These are phyloP conservation scores for Onychorhynchus coronatus DNA, from an alignment of 2,113 vertebrate species.

Conservation along the genomic window DNA sequence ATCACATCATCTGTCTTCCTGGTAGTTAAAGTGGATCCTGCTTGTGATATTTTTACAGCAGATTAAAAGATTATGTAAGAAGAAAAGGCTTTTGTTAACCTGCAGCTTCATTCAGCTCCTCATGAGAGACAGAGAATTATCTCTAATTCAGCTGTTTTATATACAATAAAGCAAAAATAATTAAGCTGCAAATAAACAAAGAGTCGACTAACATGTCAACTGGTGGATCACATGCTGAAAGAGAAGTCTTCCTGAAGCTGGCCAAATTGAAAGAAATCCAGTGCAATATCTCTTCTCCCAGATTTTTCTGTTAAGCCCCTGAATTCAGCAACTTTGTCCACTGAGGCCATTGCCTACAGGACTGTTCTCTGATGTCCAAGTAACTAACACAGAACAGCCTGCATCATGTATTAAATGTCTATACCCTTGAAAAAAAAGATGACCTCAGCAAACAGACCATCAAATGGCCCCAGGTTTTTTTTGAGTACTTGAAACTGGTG, in stretches of 20 bases:
- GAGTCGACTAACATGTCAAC: not conserved
- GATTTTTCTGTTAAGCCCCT: not conserved
- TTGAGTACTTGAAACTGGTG: not conserved
- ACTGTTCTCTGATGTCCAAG: not conserved
- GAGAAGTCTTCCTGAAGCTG: not conserved
- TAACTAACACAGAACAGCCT: not conserved
- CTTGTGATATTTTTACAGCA: not conserved
- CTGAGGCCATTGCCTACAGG: not conserved
- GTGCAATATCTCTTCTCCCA: rapidly evolving
- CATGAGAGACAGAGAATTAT: not conserved
- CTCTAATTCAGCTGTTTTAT: not conserved
- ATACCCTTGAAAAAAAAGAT: not conserved
- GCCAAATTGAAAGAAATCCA: not conserved
- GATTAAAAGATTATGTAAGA: not conserved
- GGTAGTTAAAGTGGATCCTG: not conserved
- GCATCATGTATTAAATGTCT: not conserved
- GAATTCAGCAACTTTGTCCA: not conserved
- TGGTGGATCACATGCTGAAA: not conserved
- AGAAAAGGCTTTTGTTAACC: not conserved
- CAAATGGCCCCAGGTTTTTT: not conserved
- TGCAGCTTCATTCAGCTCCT: not conserved
- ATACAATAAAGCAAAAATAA: not conserved
- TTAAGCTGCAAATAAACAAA: not conserved
- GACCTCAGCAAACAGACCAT: not conserved
- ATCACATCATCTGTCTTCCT: not conserved